phyloP scores from a whole-genome alignment of 1,140 invertebrate genomes.

The Monomorium pharaonis region DNA sequence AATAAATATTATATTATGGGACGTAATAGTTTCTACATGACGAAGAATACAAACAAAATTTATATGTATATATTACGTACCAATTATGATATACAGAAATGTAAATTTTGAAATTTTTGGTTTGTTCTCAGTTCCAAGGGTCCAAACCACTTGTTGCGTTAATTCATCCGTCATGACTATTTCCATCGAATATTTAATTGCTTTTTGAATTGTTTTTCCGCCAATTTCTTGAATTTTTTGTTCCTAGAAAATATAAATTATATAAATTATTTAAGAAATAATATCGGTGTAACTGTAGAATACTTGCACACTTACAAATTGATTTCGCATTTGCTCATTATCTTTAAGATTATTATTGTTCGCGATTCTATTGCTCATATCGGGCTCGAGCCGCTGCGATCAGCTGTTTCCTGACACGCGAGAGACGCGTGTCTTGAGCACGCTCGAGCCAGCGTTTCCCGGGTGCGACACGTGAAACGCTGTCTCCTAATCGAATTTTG shows the following conservation, averaged over 20 bases:
- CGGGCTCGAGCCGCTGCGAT: no score
- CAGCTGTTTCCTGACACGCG: no score
- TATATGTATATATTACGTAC: background rate
- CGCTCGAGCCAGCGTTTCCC: no score
- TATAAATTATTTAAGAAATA: background rate
- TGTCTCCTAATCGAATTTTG: no score
- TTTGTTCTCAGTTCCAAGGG: background rate
- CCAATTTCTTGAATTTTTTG: conserved; percentile 7
- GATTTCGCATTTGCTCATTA: background rate
- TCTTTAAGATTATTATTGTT: background rate
- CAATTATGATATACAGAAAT: background rate
- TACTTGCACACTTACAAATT: background rate
- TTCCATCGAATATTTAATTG: background rate
- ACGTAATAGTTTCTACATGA: no score
- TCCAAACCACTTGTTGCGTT: background rate
- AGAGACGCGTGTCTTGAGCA: no score
- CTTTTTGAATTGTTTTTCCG: background rate
- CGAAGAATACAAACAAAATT: no score
- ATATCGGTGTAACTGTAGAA: background rate
- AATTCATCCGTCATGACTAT: background rate
- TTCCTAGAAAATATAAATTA: background rate
- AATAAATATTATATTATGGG: no score
- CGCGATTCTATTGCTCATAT: no score
- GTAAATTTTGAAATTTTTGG: background rate
- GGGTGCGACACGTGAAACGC: no score